Conservation (phyloP, 1,140 invertebrate genomes). For the Paraescarpia echinospica region DNA sequence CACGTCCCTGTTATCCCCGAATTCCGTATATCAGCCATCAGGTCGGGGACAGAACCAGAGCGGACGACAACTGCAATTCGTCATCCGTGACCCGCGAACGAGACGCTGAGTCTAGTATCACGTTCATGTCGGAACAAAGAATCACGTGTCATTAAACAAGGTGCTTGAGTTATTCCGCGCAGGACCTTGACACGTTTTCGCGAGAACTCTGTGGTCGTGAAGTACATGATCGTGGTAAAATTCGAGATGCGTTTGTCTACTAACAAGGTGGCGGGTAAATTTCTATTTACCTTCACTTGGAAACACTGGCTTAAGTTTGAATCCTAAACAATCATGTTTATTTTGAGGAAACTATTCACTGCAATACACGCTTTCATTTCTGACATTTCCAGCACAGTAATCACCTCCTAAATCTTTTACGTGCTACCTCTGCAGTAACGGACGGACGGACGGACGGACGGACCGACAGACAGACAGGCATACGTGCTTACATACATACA, state of each 20-base stretch:
- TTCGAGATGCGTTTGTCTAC: too few species aligned
- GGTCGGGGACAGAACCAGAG: neutral
- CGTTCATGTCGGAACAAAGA: neutral
- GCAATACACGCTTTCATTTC: too few species aligned
- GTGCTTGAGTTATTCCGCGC: neutral
- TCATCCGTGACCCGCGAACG: neutral
- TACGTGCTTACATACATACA: too few species aligned
- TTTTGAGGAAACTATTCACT: too few species aligned
- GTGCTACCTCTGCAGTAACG: too few species aligned
- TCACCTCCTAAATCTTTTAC: too few species aligned
- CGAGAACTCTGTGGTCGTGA: neutral
- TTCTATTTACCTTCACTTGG: neutral
- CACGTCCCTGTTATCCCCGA: neutral
- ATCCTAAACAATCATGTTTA: too few species aligned
- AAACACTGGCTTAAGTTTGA: neutral
- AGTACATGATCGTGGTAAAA: neutral
- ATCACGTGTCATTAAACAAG: neutral
- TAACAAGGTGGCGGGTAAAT: neutral
- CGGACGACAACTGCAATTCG: neutral
- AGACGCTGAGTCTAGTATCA: neutral
- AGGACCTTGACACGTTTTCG: neutral
- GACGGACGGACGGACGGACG: too few species aligned
- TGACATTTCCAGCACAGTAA: too few species aligned
- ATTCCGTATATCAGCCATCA: constrained; percentile 1
- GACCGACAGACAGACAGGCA: too few species aligned